Evolutionary conservation across 1,140 invertebrate genomes (phyloP).

Genomic region (Pseudomyrmex cubaensis): DNA sequence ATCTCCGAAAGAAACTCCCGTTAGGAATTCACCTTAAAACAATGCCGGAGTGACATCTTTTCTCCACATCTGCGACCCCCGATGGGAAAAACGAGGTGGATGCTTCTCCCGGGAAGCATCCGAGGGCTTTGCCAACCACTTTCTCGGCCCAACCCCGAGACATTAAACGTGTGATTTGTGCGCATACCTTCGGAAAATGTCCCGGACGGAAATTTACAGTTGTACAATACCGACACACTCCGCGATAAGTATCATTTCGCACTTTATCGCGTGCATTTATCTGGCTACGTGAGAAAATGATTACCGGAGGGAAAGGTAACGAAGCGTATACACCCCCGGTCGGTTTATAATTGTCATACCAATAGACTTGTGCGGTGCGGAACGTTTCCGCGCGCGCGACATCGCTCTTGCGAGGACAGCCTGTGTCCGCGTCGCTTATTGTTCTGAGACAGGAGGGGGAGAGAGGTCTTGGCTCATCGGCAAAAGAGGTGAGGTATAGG

Average conservation of each 20-base stretch:
- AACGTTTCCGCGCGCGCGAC: neutral
- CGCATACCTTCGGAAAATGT: constrained; percentile 57
- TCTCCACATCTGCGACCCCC: constrained; percentile 42
- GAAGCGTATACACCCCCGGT: too few species aligned
- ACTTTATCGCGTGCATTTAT: constrained; percentile 27
- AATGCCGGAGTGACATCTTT: constrained; percentile 79
- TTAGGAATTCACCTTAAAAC: constrained; percentile 80
- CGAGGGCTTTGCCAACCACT: neutral
- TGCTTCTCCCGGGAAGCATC: constrained; percentile 73
- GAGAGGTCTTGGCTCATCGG: neutral
- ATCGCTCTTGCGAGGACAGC: constrained; percentile 44
- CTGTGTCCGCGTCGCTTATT: constrained; percentile 34
- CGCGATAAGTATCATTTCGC: constrained; percentile 28
- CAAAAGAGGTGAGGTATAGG: constrained; percentile 25
- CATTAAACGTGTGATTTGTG: constrained; percentile 72
- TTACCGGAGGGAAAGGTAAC: neutral
- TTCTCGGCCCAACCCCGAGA: constrained; percentile 3
- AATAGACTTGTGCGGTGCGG: too few species aligned
- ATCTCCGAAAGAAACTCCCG: constrained; percentile 64
- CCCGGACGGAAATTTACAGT: constrained; percentile 10
- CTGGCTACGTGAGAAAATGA: neutral
- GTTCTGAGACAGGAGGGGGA: neutral
- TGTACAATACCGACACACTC: neutral
- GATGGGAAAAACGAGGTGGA: constrained; percentile 58
- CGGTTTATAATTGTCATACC: constrained; percentile 27